phyloP scores from a whole-genome alignment of 1,140 invertebrate species.

The Oryzaephilus surinamensis region DNA sequence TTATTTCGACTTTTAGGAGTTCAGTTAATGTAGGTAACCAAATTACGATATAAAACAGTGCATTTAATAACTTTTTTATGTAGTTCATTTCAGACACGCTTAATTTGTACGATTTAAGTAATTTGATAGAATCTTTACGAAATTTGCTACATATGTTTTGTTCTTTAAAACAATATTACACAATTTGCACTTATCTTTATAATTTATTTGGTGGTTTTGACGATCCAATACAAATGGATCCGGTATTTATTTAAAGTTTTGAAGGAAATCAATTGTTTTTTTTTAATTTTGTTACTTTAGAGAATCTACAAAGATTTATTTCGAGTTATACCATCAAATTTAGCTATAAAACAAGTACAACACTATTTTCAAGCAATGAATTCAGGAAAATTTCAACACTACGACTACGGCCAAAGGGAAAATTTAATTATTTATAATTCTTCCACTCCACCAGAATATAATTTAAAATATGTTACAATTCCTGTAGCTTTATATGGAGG shows the following conservation, averaged over 20 bases:
- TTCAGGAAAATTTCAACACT: conserved; percentile 36
- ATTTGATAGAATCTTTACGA: conserved; percentile 8
- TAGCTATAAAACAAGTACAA: conserved; percentile 11
- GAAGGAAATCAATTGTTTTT: no score
- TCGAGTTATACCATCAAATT: conserved; percentile 7
- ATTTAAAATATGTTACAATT: conserved; percentile 2
- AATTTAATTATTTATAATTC: conserved; percentile 3
- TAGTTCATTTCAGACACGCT: conserved; percentile 9
- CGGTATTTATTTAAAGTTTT: no score
- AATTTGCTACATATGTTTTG: conserved; percentile 1
- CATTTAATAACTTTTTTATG: conserved; percentile 4
- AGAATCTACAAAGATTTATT: no score
- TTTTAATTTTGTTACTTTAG: no score
- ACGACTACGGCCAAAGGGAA: conserved; percentile 37
- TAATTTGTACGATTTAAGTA: conserved; percentile 5
- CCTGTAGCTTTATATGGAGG: conserved; percentile 7
- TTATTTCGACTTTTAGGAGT: conserved; percentile 3
- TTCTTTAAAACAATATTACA: no score
- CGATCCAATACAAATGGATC: no score
- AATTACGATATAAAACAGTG: no score
- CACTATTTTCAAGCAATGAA: conserved; percentile 13
- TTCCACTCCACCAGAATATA: conserved; percentile 3
- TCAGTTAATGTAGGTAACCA: conserved; percentile 5
- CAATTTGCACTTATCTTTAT: conserved; percentile 5
- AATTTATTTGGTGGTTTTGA: no score